Base-by-base conservation (phyloP, 2,888 invertebrate species). In the Minunthozetes semirufus region DNA sequence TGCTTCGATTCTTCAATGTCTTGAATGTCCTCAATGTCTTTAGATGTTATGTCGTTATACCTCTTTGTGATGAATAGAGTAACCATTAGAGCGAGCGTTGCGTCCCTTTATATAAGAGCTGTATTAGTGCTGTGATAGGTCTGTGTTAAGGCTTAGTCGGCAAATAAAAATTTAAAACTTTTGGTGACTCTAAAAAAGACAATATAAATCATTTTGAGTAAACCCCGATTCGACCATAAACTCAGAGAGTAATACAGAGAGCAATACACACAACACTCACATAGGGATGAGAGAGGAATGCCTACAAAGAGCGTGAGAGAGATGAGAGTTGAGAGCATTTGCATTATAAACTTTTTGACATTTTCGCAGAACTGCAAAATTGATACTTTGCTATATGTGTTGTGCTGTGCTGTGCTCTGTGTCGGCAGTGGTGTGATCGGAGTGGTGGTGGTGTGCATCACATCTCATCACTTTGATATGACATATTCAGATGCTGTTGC, bases 141-240 rank as follows among this genome's bases (percentile, higher is more conserved):
- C 33, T 8, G 3, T 33, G 4, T 5, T 5, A 33, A 8, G 8
- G 33, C 72, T 53, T 33, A 72, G 72, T 72, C 72, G n/a, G 50
- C 72, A 72, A 72, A 72, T 72, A 72, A 72, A 72, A 72, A 71
- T 71, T 72, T 72, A 48, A 72, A 72, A 72, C 48, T 42, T 63
- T 68, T 68, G 68, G 68, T 68, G 68, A 68, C 68, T 68, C 38
- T 46, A 68, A 68, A 68, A 38, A 68, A 72, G 72, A 72, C 72
- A 71, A 29, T 19, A 71, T 71, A 71, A 71, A 71, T 71, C 48
- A 48, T 42, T 68, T 38, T n/a, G 22, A 42, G 22, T 42, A 68
- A 68, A 68, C 68, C 68, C 38, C 68, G 25, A 70, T 17, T 22
- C 22, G 72, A 29, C 72, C 53, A 72, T 56, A 50, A 50, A 42